phyloP scores from a whole-genome alignment of 1,140 invertebrate species.

The Conopomorpha cramerella region DNA sequence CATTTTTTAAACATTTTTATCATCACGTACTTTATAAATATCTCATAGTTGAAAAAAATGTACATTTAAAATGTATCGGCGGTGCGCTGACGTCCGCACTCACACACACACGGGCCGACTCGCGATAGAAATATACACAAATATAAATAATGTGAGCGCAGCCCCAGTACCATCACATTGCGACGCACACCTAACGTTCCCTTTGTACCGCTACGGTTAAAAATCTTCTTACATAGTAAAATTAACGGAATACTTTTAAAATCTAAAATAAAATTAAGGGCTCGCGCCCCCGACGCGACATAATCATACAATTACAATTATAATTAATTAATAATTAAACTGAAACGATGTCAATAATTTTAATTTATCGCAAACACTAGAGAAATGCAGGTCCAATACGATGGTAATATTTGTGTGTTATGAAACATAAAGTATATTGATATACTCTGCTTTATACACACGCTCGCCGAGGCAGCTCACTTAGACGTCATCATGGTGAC shows the following conservation, averaged over 20 bases:
- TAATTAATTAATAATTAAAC: constrained; percentile 26
- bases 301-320: constrained; percentile 14
- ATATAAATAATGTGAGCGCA: constrained; percentile 26
- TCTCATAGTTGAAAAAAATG: constrained; percentile 56
- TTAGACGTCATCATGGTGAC: constrained; percentile 99
- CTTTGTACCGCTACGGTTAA: constrained; percentile 45
- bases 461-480: constrained; percentile 69
- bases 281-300: constrained; percentile 12
- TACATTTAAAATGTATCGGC: constrained; percentile 52
- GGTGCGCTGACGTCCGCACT: constrained; percentile 18
- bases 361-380: constrained; percentile 62
- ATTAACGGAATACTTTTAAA: constrained; percentile 59
- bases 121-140: constrained; percentile 17
- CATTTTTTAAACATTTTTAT: constrained; percentile 41
- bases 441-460: constrained; percentile 61
- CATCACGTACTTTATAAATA: constrained; percentile 58
- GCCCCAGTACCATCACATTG: constrained; percentile 25
- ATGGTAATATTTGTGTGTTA: constrained; percentile 63
- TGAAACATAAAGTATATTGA: constrained; percentile 63
- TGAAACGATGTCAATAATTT: constrained; percentile 57
- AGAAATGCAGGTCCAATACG: constrained; percentile 63
- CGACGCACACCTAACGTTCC: constrained; percentile 37
- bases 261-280: constrained; percentile 37
- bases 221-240: constrained; percentile 52
- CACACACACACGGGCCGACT: constrained; percentile 16